These are phyloP conservation scores for Meriones unguiculatus DNA, from an alignment of 2,113 vertebrate species.

Conservation along the genomic window DNA sequence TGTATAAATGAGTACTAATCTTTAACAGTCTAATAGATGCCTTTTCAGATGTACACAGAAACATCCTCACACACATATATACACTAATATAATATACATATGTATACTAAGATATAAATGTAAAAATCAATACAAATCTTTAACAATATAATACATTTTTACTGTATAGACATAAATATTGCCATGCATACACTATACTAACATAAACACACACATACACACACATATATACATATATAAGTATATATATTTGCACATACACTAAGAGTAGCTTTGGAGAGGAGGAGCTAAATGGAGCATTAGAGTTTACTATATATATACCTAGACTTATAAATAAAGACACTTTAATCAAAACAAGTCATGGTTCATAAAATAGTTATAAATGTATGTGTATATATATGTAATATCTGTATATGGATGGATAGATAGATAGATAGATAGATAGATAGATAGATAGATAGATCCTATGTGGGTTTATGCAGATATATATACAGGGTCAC, in stretches of 20 bases:
- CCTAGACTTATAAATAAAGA: not conserved
- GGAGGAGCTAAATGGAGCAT: not conserved
- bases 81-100: not conserved
- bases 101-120: not conserved
- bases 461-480: too few species aligned
- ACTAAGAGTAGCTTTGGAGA: not conserved
- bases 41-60: not conserved
- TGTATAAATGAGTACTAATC: not conserved
- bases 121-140: not conserved
- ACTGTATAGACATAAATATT: not conserved
- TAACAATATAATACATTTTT: not conserved
- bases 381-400: not conserved
- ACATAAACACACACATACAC: not conserved
- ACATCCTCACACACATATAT: not conserved
- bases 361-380: not conserved
- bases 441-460: too few species aligned
- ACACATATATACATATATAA: not conserved
- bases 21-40: not conserved
- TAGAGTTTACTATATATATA: not conserved
- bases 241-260: not conserved
- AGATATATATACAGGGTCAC: not conserved
- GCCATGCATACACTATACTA: not conserved
- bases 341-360: not conserved
- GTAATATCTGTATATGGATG: not conserved
- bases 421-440: too few species aligned